These are phyloP conservation scores for Asarcornis scutulata DNA, from an alignment of 2,113 vertebrate species.

Conservation along the genomic window DNA sequence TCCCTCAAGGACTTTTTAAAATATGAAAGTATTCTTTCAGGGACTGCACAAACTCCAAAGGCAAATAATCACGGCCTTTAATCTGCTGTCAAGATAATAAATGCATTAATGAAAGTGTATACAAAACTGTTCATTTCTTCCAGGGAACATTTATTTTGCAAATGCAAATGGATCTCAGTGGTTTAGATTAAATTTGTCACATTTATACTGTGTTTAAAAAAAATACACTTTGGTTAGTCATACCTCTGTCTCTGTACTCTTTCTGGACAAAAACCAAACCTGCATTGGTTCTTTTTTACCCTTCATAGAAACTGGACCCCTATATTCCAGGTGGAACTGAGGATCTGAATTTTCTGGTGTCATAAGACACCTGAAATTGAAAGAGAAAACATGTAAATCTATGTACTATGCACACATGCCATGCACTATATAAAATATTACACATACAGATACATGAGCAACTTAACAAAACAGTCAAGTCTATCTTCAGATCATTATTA, in stretches of 20 bases:
- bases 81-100: conserved; percentile 17
- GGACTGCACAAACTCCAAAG: not conserved
- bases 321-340: conserved; percentile 92
- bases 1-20: conserved; percentile 29
- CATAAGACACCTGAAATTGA: conserved; percentile 89
- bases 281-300: conserved; percentile 99
- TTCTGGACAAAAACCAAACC: conserved; percentile 97
- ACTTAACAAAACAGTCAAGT: not conserved
- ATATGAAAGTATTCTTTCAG: conserved; percentile 33
- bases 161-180: conserved; percentile 19
- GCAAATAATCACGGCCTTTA: conserved; percentile 19
- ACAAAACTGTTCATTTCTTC: conserved; percentile 26
- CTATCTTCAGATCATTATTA: not conserved
- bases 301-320: conserved; percentile 96
- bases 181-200: conserved; percentile 42
- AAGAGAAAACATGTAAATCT: not conserved
- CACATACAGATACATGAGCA: not conserved
- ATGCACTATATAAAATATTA: not conserved
- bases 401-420: not conserved
- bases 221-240: conserved; percentile 47
- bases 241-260: conserved; percentile 79
- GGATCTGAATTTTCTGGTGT: conserved; percentile 93
- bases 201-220: conserved; percentile 15
- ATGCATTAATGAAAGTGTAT: not conserved
- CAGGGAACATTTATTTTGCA: conserved; percentile 46